Conservation (phyloP, 2,797 vertebrate species). For the Sphenodon punctatus region DNA sequence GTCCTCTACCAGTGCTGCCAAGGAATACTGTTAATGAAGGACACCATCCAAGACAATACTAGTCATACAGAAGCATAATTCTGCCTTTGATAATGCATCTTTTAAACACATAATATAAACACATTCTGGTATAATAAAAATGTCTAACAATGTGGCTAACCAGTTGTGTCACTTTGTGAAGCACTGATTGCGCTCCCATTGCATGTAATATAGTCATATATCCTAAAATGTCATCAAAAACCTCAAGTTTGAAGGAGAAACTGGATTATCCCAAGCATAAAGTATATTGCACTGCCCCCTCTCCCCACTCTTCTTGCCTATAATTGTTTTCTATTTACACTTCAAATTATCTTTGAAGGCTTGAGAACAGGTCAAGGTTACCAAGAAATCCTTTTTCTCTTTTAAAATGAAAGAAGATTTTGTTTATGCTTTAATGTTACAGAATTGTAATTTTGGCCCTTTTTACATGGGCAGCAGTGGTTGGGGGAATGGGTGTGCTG, state of each 20-base stretch:
- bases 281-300: background rate
- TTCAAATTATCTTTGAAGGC: background rate
- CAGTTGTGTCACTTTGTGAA: background rate
- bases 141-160: fast-evolving
- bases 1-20: background rate
- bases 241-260: background rate
- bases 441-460: background rate
- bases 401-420: background rate
- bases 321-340: background rate
- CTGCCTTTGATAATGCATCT: background rate
- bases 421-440: background rate
- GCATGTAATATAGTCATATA: too few species aligned
- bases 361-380: background rate
- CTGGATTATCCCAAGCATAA: background rate
- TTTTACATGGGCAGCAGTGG: too few species aligned
- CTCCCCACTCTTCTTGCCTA: background rate
- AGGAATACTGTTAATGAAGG: background rate
- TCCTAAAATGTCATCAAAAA: background rate
- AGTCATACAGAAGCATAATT: background rate
- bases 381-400: fast-evolving
- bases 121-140: background rate
- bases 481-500: too few species aligned
- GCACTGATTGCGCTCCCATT: too few species aligned
- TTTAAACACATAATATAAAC: background rate
- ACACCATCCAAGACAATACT: background rate